phyloP scores from a whole-genome alignment of 2,888 invertebrate species.

The Oscheius sp. region DNA sequence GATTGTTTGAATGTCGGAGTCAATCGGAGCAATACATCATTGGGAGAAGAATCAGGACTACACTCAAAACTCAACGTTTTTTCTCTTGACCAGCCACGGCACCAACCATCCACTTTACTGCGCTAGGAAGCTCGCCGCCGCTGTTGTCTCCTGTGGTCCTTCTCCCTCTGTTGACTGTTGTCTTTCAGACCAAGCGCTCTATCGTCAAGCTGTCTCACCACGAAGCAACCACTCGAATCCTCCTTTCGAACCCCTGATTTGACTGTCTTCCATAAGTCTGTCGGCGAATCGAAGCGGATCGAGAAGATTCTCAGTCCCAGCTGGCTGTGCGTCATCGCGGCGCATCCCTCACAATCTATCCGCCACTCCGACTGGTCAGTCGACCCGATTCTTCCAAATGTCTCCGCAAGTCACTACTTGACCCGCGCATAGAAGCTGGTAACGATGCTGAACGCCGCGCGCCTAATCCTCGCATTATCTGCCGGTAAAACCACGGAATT shows the following conservation, averaged over 20 bases:
- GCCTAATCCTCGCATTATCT: slow-evolving; percentile 18
- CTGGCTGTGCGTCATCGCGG: slow-evolving; percentile 33
- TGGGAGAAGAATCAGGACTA: background rate
- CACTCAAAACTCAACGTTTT: background rate
- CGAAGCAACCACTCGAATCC: slow-evolving; percentile 14
- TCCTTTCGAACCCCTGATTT: background rate
- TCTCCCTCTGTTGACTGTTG: slow-evolving; percentile 32
- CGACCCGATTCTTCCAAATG: slow-evolving; percentile 8
- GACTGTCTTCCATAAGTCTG: background rate
- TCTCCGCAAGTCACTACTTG: background rate
- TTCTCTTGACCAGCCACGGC: slow-evolving; percentile 25
- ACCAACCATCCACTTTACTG: slow-evolving; percentile 31
- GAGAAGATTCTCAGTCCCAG: slow-evolving; percentile 30
- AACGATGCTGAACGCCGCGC: background rate
- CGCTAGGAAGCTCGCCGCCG: slow-evolving; percentile 28
- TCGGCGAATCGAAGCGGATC: slow-evolving; percentile 28
- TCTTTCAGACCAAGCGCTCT: slow-evolving; percentile 28
- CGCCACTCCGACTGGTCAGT: slow-evolving; percentile 34
- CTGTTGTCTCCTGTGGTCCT: slow-evolving; percentile 29
- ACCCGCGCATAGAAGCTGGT: slow-evolving; percentile 21
- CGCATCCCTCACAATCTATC: slow-evolving; percentile 13
- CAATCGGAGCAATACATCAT: background rate
- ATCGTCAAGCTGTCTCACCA: slow-evolving; percentile 25
- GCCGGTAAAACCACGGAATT: background rate
- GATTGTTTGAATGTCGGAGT: too few relatives aligned